Evolutionary conservation across 2,113 vertebrate species (phyloP), one percentile per base, ranked within the genome.

Genomic region (Triplophysa dalaica): DNA sequence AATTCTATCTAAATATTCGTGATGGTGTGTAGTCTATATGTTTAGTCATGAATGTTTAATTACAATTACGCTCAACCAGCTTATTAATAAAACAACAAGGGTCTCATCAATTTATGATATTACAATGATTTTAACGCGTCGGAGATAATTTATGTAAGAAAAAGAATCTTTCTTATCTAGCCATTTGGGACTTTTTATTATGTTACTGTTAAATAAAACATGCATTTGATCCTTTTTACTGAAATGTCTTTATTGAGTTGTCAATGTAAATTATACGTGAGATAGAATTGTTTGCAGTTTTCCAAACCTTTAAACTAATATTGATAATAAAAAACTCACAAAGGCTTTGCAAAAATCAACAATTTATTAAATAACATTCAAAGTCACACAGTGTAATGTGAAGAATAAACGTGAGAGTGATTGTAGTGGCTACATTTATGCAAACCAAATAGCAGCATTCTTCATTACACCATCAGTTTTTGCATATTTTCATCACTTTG

Each of bases 31-130:
- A 19, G 66, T 48, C 24, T 75, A 61, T 24, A 38, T 54, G 83
- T 48, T 21, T 81, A 1, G 33, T 65, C 17, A 80, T 87, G 43
- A 80, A 94, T 95, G 89, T 94, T 94, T 95, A 93, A 95, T 93
- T 79, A 84, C 88, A 83, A 85, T 81, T 80, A 88, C 88, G 86
- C 87, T 90, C 87, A 84, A 84, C 91, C 75, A 82, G 88, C 86
- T 92, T 48, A 86, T 90, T 88, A 94, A 94, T 93, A 93, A 93
- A 91, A 92, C 89, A 86, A 26, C 41, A 56, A 52, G 62, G 52
- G 64, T 78, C 80, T 70, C 77, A 64, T 54, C 89, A 86, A 85
- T 70, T 80, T 77, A 84, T 61, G 61, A 75, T 83, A 67, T 82
- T 82, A 84, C 76, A 75, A 83, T 60, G 41, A 45, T 84, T 82